Base-by-base conservation (phyloP, 2,113 vertebrate species). In the Tragelaphus scriptus region DNA sequence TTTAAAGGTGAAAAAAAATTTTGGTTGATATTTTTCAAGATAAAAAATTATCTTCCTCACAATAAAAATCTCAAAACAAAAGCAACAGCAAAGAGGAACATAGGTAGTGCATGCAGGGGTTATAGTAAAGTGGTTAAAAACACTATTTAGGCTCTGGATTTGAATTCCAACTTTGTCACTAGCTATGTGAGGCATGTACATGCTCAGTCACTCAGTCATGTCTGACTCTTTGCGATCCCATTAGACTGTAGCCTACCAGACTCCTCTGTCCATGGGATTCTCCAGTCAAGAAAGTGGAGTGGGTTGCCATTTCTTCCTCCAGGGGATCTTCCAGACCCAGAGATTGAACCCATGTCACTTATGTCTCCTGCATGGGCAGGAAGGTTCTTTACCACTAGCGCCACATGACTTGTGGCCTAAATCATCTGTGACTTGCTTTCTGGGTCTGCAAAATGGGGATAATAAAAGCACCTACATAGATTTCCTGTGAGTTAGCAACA, bases 91-190 rank as follows among this genome's bases (percentile, higher is more conserved):
- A 58, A n/a, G 82, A 87, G 16, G 79, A 90, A 16, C 40, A 28
- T 0, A 28, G 12, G 7, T 44, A 25, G 8, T 85, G 1, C 6
- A 36, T 9, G 6, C 11, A 44, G 19, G 17, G 30, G 3, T 7
- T 14, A 3, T 1, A 47, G 59, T 17, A 19, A 58, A 79, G 23
- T 47, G 12, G 19, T 55, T 23, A 44, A 81, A 81, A 15, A 61
- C 6, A 58, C 2, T 84, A 2, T 26, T 84, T 16, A 56, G 79
- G 40, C 13, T 55, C 36, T 90, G 75, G 49, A 56, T 80, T 87
- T 92, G 88, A 85, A 81, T 71, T 59, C 23, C 11, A 44, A 36
- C 26, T 53, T 32, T 89, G n/a, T 40, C 53, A 21, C 13, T 26
- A 63, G 88, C 47, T 51, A 5, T 19, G n/a, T 26, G 49, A 75